A percentile compares a stretch with the other conserved stretches of the same genome.
Evolutionary conservation across 2,797 vertebrate species (phyloP).

Genomic region (Miopithecus talapoin): DNA sequence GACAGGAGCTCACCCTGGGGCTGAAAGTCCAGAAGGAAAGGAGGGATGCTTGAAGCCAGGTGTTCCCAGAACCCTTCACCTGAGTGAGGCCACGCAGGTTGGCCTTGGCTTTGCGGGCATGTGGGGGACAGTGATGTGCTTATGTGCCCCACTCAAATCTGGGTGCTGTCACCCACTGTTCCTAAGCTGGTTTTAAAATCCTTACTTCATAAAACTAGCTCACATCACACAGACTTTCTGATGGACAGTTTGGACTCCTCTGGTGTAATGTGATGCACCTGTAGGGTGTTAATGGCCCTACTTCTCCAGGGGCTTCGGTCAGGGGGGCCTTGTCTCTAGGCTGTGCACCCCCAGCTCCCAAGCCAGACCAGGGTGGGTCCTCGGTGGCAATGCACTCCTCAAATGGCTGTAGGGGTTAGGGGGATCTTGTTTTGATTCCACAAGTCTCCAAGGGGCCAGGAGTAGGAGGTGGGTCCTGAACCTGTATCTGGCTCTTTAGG

Average conservation of each 20-base stretch:
- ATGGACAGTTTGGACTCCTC: not conserved
- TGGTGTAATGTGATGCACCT: not conserved
- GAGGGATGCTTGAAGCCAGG: not conserved
- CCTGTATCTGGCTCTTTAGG: not conserved
- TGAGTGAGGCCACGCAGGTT: not conserved
- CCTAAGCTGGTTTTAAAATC: not conserved
- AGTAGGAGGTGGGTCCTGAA: not conserved
- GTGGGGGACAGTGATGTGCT: not conserved
- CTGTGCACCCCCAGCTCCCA: not conserved
- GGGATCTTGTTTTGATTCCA: not conserved
- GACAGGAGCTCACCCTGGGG: not conserved
- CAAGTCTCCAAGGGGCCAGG: not conserved
- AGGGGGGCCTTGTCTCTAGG: not conserved
- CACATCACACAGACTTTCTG: not conserved
- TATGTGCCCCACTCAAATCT: not conserved
- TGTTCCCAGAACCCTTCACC: not conserved
- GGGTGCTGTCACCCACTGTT: not conserved
- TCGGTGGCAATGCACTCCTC: not conserved
- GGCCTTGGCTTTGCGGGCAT: not conserved
- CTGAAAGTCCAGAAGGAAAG: not conserved
- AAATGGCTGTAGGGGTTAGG: accelerated
- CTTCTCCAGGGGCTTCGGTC: not conserved
- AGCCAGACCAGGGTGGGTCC: not conserved
- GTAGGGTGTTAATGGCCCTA: accelerated
- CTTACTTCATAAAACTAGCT: not conserved